These are phyloP conservation scores for Bryconaethiops microstoma DNA, from an alignment of 2,797 vertebrate species.

Conservation along the genomic window DNA sequence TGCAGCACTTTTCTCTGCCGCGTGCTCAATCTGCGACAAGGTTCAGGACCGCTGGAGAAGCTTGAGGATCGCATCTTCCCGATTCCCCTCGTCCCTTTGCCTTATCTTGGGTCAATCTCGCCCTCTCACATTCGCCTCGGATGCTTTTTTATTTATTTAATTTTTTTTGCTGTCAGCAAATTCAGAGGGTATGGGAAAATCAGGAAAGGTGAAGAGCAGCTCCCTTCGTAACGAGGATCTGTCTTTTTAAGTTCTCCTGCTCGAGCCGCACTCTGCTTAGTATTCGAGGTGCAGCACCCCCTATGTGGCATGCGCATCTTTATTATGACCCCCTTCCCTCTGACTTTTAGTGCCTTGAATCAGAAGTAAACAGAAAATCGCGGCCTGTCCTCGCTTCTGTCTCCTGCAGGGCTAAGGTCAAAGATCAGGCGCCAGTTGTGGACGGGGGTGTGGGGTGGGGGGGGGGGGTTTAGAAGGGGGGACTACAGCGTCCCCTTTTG, in stretches of 20 bases:
- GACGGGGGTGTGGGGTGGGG: slow-evolving; percentile 57
- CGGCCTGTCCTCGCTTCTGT: not conserved
- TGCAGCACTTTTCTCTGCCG: slow-evolving; percentile 76
- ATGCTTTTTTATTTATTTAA: not conserved
- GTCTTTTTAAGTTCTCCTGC: not conserved
- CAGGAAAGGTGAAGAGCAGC: not conserved
- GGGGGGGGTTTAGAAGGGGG: too few species aligned
- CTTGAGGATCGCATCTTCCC: not conserved
- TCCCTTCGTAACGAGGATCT: not conserved
- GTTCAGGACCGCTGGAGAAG: slow-evolving; percentile 59
- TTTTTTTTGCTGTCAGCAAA: not conserved
- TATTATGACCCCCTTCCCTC: not conserved
- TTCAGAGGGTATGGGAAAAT: not conserved
- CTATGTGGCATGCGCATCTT: slow-evolving; percentile 5
- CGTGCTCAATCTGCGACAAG: slow-evolving; percentile 72
- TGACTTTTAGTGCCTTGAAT: not conserved
- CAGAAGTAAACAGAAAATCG: slow-evolving; percentile 13
- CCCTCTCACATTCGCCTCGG: not conserved
- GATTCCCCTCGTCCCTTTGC: not conserved
- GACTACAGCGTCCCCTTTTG: slow-evolving; percentile 67
- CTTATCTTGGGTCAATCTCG: not conserved
- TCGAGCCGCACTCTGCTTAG: not conserved
- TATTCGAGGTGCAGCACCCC: not conserved
- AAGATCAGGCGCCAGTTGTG: not conserved
- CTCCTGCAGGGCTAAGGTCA: slow-evolving; percentile 1